A percentile compares a stretch with the other conserved stretches of the same genome.
Evolutionary conservation across 2,113 vertebrate species (phyloP).

Genomic region (Myotis davidii): DNA sequence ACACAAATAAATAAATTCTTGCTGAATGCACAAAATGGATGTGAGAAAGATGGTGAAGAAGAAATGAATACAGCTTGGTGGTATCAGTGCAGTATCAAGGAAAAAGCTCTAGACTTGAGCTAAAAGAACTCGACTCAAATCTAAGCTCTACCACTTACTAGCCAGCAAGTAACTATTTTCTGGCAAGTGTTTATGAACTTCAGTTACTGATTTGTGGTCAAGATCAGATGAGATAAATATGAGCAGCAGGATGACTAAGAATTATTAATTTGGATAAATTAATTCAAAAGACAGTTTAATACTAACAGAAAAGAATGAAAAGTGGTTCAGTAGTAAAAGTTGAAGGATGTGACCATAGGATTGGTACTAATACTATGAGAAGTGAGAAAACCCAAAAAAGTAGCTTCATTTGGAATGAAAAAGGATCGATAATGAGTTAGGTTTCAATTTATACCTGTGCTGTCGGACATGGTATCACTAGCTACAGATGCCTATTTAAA

Average conservation of each 20-base stretch:
- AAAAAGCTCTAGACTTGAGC: conserved; percentile 16
- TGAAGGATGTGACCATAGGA: not conserved
- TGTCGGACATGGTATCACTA: not conserved
- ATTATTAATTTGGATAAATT: conserved; percentile 16
- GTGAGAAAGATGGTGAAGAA: not conserved
- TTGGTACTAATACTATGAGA: not conserved
- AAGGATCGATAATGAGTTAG: not conserved
- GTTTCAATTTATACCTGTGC: not conserved
- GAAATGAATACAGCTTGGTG: not conserved
- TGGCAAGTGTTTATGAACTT: not conserved
- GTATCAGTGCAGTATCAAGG: not conserved
- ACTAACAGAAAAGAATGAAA: conserved; percentile 17
- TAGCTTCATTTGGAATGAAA: conserved; percentile 29
- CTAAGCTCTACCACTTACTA: not conserved
- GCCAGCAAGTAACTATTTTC: not conserved
- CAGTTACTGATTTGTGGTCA: not conserved
- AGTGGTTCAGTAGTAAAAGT: not conserved
- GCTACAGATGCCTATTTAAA: not conserved
- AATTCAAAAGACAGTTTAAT: conserved; percentile 6
- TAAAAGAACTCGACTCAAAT: conserved; percentile 36
- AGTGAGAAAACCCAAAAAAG: conserved; percentile 2
- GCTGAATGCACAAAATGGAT: not conserved
- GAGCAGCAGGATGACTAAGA: not conserved
- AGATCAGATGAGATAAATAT: not conserved
- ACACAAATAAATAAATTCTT: conserved; percentile 30